Base-by-base conservation (phyloP, 2,888 invertebrate species). In the Leucozona laternaria region DNA sequence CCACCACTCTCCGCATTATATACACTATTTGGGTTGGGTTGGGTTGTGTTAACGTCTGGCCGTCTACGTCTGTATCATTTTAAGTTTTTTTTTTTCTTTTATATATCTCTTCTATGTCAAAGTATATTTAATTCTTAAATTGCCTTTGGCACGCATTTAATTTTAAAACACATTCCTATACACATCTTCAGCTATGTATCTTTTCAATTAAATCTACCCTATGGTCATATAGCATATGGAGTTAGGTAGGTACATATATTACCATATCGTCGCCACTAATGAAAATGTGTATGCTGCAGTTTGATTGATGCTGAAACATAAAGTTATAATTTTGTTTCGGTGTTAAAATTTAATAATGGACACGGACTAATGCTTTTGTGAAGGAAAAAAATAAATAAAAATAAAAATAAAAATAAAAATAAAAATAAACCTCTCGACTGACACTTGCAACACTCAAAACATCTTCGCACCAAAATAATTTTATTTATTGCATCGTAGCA, bases 111-210 rank as follows among this genome's bases (percentile, higher is more conserved):
- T 57, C 73, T 62, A 79, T 75, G 58, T 70, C 77, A 77, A 77
- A 72, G 43, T 40, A 80, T 77, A 55, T 85, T 80, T 68, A 80
- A 80, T 80, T 73, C 72, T 77, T 78, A 80, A 85, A 85, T 85
- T 85, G 85, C 81, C 80, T 45, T 77, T 81, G 85, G 85, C 81
- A 85, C 85, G 80, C 85, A 85, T 66, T 77, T 85, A 77, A 80
- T 78, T 85, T 85, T 62, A 73, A 85, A 72, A 77, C 48, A 77
- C 60, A 45, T 50, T 71, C 5, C 10, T 43, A 20, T 28, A 28
- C 6, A 50, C 76, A 31, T 64, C 64, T 57, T 68, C 64, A 37
- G 48, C 68, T 53, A 17, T 55, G 48, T 50, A 60, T 60, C 62
- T 62, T 50, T 71, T 66, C 48, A 77, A 81, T 81, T 70, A 64